These are phyloP conservation scores for Holocentrus rufus DNA, from an alignment of 2,797 vertebrate species.

Conservation along the genomic window DNA sequence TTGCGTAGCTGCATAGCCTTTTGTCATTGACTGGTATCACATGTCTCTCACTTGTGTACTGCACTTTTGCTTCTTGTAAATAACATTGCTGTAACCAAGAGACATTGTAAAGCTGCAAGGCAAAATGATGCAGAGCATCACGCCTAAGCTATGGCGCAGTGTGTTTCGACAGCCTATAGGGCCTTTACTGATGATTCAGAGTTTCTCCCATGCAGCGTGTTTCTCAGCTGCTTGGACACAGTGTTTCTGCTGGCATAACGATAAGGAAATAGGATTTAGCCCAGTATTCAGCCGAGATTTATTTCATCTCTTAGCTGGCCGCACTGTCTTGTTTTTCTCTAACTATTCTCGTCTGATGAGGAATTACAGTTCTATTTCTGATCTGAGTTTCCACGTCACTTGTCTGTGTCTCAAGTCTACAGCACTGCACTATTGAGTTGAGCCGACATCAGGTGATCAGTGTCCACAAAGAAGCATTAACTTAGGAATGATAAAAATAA, in stretches of 20 bases:
- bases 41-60: conserved; percentile 38
- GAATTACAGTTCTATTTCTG: conserved; percentile 61
- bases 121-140: conserved; percentile 26
- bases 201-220: conserved; percentile 49
- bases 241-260: conserved; percentile 68
- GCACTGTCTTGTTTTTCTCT: conserved; percentile 56
- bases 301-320: conserved; percentile 50
- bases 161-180: conserved; percentile 49
- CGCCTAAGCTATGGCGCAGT: conserved; percentile 25
- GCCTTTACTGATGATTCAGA: conserved; percentile 61
- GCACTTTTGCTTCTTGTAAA: conserved; percentile 63
- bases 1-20: conserved; percentile 2
- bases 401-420: background rate
- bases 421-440: conserved; percentile 25
- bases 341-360: conserved; percentile 44
- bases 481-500: conserved; percentile 15
- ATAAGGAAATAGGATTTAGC: conserved; percentile 73
- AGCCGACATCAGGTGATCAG: conserved; percentile 35
- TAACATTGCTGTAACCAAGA: conserved; percentile 17
- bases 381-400: conserved; percentile 17
- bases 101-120: conserved; percentile 28
- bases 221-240: conserved; percentile 64
- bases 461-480: conserved; percentile 12
- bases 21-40: conserved; percentile 40
- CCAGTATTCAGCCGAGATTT: conserved; percentile 66